These are phyloP conservation scores for Lichenostomus cassidix DNA, from an alignment of 2,113 vertebrate species.

Conservation along the genomic window DNA sequence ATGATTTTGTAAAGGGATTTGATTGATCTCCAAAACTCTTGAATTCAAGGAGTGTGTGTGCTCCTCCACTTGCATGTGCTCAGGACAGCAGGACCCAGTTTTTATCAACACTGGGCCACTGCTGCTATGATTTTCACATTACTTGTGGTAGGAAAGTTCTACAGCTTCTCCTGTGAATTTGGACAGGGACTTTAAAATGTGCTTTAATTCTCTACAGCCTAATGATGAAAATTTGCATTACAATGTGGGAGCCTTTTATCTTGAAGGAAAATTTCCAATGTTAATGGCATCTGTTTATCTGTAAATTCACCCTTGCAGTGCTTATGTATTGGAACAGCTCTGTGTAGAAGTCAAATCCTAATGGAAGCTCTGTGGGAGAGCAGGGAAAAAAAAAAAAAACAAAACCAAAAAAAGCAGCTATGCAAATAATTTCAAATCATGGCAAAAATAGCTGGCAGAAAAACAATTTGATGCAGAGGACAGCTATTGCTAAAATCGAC, in stretches of 20 bases:
- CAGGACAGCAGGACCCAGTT: background rate
- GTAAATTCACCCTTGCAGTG: background rate
- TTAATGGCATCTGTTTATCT: slow-evolving; percentile 5
- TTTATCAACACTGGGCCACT: background rate
- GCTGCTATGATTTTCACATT: background rate
- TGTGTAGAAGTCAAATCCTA: background rate
- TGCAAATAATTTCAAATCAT: background rate
- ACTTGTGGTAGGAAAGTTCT: background rate
- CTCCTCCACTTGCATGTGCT: background rate
- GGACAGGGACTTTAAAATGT: background rate
- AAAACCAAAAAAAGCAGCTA: background rate
- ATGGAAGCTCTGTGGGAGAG: background rate
- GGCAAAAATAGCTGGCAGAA: background rate
- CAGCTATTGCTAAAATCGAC: rapidly evolving
- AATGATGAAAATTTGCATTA: background rate
- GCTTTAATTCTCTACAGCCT: background rate
- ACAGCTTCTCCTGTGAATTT: background rate
- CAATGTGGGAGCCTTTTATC: background rate
- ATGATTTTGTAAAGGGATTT: background rate
- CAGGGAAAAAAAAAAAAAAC: background rate
- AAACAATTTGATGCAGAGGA: background rate
- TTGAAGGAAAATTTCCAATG: background rate
- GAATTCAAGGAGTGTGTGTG: background rate
- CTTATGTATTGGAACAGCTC: background rate
- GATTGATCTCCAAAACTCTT: background rate